Evolutionary conservation across 1,140 invertebrate species (phyloP).

Genomic region (Cherax destructor): DNA sequence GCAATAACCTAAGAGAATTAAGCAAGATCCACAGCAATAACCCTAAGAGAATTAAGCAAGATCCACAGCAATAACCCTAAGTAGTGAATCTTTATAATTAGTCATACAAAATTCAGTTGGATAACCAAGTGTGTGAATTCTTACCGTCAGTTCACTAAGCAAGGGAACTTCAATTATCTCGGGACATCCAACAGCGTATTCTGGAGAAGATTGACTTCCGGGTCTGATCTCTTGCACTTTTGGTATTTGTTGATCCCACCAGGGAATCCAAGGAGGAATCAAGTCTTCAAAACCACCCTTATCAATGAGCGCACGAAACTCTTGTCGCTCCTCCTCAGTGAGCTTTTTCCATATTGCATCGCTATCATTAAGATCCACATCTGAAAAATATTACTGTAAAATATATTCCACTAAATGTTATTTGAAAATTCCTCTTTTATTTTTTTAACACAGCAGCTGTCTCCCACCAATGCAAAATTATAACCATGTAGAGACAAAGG

Average conservation of each 20-base stretch:
- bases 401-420: neutral
- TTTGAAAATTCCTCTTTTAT: no score
- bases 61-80: no score
- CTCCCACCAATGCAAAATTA: no score
- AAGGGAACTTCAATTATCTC: constrained; percentile 75
- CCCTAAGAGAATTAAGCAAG: no score
- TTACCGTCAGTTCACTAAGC: constrained; percentile 47
- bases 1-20: no score
- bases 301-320: constrained; percentile 82
- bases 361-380: constrained; percentile 83
- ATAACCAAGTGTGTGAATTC: no score
- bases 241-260: constrained; percentile 80
- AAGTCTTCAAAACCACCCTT: constrained; percentile 80
- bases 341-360: constrained; percentile 83
- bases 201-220: constrained; percentile 26
- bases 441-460: no score
- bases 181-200: constrained; percentile 25
- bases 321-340: constrained; percentile 81
- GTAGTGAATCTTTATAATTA: no score
- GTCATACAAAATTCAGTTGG: no score
- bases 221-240: constrained; percentile 39
- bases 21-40: no score
- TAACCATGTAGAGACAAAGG: no score
- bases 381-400: constrained; percentile 58
- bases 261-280: constrained; percentile 83